Evolutionary conservation across 2,797 vertebrate genomes (phyloP).

Genomic region (Cossypha polioptera): DNA sequence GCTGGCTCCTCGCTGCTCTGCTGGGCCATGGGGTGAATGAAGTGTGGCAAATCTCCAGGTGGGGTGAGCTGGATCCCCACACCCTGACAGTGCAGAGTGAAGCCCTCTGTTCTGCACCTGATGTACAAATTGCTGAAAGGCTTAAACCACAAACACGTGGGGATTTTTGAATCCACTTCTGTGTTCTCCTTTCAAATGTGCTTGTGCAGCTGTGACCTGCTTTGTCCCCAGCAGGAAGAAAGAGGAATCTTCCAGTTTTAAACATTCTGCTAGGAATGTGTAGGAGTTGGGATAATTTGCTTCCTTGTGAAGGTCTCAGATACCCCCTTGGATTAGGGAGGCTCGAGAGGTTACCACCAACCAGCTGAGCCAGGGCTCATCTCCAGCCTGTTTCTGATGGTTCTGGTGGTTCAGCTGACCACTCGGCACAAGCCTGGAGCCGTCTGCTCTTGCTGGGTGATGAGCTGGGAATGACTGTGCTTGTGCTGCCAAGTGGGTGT

Average conservation of each 20-base stretch:
- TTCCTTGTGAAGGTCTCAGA: not conserved
- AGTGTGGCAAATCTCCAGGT: fast-evolving
- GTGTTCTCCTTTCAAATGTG: not conserved
- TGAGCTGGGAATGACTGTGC: not conserved
- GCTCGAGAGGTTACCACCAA: fast-evolving
- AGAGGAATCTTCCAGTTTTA: not conserved
- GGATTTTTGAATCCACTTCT: constrained; percentile 3
- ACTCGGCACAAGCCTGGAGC: not conserved
- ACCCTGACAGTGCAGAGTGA: not conserved
- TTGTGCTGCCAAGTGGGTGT: not conserved
- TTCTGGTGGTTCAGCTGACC: not conserved
- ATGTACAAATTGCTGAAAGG: not conserved
- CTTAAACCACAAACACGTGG: not conserved
- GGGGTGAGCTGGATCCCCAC: not conserved
- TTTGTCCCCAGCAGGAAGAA: not conserved
- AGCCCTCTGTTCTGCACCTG: not conserved
- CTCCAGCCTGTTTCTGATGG: not conserved
- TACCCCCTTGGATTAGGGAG: not conserved
- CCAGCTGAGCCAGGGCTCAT: not conserved
- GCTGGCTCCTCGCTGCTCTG: fast-evolving
- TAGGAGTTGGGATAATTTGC: not conserved
- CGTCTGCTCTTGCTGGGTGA: not conserved
- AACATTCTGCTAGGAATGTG: not conserved
- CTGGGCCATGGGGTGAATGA: not conserved
- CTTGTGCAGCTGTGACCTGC: not conserved